phyloP scores from a whole-genome alignment of 2,113 vertebrate species.

The Glaucidium brasilianum region DNA sequence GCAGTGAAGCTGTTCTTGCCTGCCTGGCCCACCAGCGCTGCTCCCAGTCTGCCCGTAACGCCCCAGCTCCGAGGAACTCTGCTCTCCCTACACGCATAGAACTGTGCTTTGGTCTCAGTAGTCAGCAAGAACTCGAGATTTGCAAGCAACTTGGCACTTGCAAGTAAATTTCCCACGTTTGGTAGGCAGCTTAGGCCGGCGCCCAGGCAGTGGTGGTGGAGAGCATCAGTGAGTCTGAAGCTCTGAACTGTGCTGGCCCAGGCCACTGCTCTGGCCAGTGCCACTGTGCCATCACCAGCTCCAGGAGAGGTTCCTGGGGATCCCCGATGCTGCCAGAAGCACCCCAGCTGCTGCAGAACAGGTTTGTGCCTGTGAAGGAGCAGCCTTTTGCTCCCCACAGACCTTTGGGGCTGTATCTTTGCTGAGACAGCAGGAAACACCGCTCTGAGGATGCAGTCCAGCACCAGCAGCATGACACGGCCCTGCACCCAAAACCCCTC shows the following conservation, averaged over 20 bases:
- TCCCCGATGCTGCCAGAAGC: neutral
- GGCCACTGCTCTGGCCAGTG: fast-evolving
- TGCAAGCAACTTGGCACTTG: neutral
- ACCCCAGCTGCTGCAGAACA: neutral
- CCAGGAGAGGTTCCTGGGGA: neutral
- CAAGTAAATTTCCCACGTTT: neutral
- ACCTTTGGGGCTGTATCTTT: neutral
- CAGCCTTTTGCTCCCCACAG: neutral
- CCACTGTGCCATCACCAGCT: fast-evolving
- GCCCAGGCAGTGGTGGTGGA: neutral
- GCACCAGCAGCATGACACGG: fast-evolving
- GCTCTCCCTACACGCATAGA: fast-evolving
- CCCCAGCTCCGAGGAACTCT: neutral
- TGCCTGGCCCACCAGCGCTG: neutral
- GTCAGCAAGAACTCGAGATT: neutral
- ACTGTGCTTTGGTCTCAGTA: neutral
- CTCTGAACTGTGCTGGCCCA: neutral
- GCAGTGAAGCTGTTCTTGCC: neutral
- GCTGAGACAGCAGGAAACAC: neutral
- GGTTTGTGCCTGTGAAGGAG: neutral
- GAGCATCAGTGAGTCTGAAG: neutral
- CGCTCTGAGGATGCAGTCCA: fast-evolving
- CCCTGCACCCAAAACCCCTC: neutral
- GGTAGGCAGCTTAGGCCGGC: neutral
- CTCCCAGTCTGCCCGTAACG: fast-evolving